Evolutionary conservation across 2,888 invertebrate species (phyloP), one percentile per base, ranked within the genome.

Genomic region (Drosophila bunnanda): DNA sequence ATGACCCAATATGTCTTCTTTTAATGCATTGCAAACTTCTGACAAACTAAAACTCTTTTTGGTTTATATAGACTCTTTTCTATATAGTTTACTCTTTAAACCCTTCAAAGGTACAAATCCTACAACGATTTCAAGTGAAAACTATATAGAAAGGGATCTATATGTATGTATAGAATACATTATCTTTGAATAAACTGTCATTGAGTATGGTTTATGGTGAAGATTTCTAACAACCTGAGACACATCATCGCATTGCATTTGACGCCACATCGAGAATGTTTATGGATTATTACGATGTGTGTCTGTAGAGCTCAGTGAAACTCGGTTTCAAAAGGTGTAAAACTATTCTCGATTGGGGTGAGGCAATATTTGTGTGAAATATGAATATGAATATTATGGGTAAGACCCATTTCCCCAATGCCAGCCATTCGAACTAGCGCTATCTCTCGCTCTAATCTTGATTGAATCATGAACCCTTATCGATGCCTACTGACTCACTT

Each of bases 381-480:
- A 28, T 10, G n/a, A 46, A 28, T 46, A n/a, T 46, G 22, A 34
- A 22, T 20, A 52, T 34, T 15, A 10, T 22, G 50, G 50, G 32
- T 32, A 15, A 20, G 32, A 20, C 32, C 32, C 20, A 50, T 52
- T 52, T 22, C 15, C 32, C 32, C 20, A 52, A 4, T 34, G 6
- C 15, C 32, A 15, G 15, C 6, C 32, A 15, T 22, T 22, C 30
- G 0, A 22, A 22, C 20, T 46, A n/a, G 25, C 32, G 39, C 13
- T 48, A 28, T 41, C 28, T 41, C 9, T 10, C 34, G 9, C 15
- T 46, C 39, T 62, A 50, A 62, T 64, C 64, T 62, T 36, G 64
- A 64, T 43, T 62, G 41, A 64, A 64, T 41, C 64, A 62, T 28
- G 25, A 48, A 39, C 17, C 22, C 71, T 71, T 71, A 71, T 69